A percentile compares a stretch with the other conserved stretches of the same genome.
Evolutionary conservation across 2,888 invertebrate species (phyloP).

Genomic region (Rhyacophila evoluta): DNA sequence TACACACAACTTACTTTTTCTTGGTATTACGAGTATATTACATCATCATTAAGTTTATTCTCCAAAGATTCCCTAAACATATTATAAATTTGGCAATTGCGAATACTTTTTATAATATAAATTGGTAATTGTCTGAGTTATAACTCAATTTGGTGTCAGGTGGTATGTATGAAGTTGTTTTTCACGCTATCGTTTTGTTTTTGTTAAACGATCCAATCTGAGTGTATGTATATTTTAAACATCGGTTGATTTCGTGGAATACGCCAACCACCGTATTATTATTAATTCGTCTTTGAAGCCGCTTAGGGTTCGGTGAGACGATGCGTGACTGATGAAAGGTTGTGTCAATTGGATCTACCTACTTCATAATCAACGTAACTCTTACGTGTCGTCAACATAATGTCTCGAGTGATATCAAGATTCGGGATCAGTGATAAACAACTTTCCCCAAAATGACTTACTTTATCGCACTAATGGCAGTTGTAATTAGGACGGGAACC

Average conservation of each 20-base stretch:
- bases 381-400: background rate
- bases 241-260: background rate
- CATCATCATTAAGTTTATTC: too few relatives aligned
- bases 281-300: background rate
- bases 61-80: too few relatives aligned
- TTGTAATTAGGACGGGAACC: background rate
- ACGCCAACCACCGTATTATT: background rate
- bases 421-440: background rate
- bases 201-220: too few relatives aligned
- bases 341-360: background rate
- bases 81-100: too few relatives aligned
- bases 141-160: too few relatives aligned
- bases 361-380: background rate
- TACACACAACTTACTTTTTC: too few relatives aligned
- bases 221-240: too few relatives aligned
- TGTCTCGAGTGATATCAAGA: slow-evolving; percentile 4
- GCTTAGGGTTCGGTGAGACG: background rate
- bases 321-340: slow-evolving; percentile 15
- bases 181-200: too few relatives aligned
- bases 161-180: too few relatives aligned
- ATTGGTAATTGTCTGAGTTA: too few relatives aligned
- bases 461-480: background rate
- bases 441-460: background rate
- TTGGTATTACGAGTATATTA: too few relatives aligned
- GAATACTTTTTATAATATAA: too few relatives aligned